Evolutionary conservation across 2,888 invertebrate genomes (phyloP), one percentile per base, ranked within the genome.

Genomic region (Phalangium opilio): DNA sequence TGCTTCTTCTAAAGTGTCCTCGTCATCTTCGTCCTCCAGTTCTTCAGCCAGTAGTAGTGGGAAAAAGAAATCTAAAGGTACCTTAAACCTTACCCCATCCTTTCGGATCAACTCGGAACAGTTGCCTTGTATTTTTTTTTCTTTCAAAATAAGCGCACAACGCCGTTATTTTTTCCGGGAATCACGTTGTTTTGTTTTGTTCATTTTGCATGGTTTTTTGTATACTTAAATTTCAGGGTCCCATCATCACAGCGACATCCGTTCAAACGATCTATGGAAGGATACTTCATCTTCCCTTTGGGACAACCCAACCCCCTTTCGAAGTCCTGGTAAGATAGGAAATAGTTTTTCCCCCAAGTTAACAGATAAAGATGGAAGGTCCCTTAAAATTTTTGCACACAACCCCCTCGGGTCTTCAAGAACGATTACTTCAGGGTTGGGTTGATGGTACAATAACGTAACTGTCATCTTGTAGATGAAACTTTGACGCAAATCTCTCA

Each of bases 211-310:
- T 14, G 15, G 17, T 38, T 38, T n/a, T 38, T n/a, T 38, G 38
- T 38, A 38, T 38, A 18, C 15, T 15, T 38, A 18, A 38, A 2
- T 38, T 34, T 3, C 18, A 17, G 4, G 15, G 1, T 8, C 18
- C 8, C 15, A 17, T 12, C 38, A 38, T 1, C 18, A 38, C 18
- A 12, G 10, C 15, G 38, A 38, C 8, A 36, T 15, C 7, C 8
- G 20, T 8, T 14, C 19, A 14, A 35, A 15, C n/a, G 33, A 44
- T 35, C 12, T 15, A 21, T 33, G 34, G 11, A 46, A 46, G 19
- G 41, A 42, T 7, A 42, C 47, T 47, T 12, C 43, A 15, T 42
- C 43, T 18, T 42, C 47, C 18, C 15, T 43, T 43, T 47, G 47
- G 47, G 47, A 43, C 32, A 11, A 27, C 14, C 32, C 42, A 27